Percentiles rank a stretch among this genome's conserved stretches.
These are phyloP conservation scores for Agrypnus murinus DNA, from an alignment of 2,888 invertebrate species.

Conservation along the genomic window DNA sequence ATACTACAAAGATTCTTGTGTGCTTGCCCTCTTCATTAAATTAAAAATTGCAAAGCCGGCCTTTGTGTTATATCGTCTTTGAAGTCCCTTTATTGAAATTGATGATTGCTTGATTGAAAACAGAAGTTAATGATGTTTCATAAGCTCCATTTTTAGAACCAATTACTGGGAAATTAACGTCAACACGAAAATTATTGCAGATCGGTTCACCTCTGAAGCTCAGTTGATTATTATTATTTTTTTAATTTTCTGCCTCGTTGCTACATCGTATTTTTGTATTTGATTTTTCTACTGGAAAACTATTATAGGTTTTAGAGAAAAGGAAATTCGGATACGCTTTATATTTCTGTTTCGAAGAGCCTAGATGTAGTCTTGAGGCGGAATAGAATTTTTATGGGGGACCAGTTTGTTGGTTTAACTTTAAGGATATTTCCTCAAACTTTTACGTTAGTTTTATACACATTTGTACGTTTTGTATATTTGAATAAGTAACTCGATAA, in stretches of 20 bases:
- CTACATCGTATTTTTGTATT: slow-evolving; percentile 20
- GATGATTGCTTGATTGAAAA: slow-evolving; percentile 5
- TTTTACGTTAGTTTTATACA: slow-evolving; percentile 31
- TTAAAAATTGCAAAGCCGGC: slow-evolving; percentile 14
- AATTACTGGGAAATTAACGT: slow-evolving; percentile 1
- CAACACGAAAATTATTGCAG: not conserved
- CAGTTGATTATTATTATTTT: slow-evolving; percentile 10
- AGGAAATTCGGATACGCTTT: not conserved
- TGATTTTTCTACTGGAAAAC: not conserved
- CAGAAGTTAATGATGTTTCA: slow-evolving; percentile 5
- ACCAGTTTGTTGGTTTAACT: slow-evolving; percentile 40
- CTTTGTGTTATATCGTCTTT: not conserved
- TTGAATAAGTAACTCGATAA: slow-evolving; percentile 31
- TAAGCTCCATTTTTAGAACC: slow-evolving; percentile 1
- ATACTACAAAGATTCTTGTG: slow-evolving; percentile 19
- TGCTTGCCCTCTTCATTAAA: slow-evolving; percentile 28
- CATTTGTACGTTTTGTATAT: slow-evolving; percentile 38
- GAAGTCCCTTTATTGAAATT: slow-evolving; percentile 1
- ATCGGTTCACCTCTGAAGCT: slow-evolving; percentile 1
- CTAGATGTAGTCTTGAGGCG: slow-evolving; percentile 26
- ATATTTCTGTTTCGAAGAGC: not conserved
- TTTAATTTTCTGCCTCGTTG: slow-evolving; percentile 29
- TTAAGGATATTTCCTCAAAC: not conserved
- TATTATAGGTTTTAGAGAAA: not conserved
- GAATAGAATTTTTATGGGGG: slow-evolving; percentile 39